Evolutionary conservation across 2,888 invertebrate genomes (phyloP).

Genomic region (Conops quadrifasciatus): DNA sequence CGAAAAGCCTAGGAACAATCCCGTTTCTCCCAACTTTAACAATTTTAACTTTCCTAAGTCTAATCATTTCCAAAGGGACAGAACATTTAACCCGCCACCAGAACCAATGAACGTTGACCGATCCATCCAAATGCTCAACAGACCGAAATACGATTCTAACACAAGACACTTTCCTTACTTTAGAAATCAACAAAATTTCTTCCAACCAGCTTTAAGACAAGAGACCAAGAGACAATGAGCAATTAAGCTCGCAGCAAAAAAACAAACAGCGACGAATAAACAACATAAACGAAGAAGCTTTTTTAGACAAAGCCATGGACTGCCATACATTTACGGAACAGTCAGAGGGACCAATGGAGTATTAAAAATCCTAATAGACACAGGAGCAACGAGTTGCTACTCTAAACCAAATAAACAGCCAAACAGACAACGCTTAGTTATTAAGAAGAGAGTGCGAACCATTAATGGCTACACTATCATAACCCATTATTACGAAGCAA

Average conservation of each 20-base stretch:
- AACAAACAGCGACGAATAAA: conserved; percentile 2
- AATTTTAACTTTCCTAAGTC: background rate
- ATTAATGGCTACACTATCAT: background rate
- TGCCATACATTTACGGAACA: conserved; percentile 6
- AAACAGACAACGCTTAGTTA: background rate
- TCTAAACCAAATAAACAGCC: background rate
- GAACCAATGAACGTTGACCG: no score
- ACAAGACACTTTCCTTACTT: background rate
- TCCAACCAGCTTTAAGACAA: background rate
- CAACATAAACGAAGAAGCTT: conserved; percentile 5
- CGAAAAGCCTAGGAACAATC: background rate
- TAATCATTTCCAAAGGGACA: background rate
- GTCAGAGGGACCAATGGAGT: background rate
- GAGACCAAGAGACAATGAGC: background rate
- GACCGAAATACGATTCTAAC: background rate
- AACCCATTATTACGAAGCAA: background rate
- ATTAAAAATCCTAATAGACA: conserved; percentile 8
- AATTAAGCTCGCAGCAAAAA: background rate
- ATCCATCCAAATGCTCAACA: background rate
- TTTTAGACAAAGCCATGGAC: conserved; percentile 14
- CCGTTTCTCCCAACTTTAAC: background rate
- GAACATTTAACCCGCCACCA: background rate
- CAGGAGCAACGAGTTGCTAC: conserved; percentile 14
- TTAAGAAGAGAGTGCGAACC: background rate
- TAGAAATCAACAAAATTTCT: background rate